phyloP scores from a whole-genome alignment of 2,113 vertebrate genomes.

The Xenus cinereus region DNA sequence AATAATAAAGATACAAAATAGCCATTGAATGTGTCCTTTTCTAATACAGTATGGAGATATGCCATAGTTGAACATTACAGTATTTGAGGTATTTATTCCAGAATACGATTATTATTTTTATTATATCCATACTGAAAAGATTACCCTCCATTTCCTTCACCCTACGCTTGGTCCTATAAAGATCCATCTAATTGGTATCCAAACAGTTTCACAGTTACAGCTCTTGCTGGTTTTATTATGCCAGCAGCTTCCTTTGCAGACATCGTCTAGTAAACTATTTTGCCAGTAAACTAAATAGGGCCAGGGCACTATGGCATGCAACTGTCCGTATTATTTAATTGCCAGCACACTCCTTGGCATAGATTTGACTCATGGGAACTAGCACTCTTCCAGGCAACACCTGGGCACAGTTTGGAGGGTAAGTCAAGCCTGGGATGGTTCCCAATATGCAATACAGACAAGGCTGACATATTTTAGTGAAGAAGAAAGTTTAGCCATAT shows the following conservation, averaged over 20 bases:
- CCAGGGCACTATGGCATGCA: background rate
- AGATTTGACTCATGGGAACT: background rate
- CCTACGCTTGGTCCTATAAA: background rate
- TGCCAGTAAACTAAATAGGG: background rate
- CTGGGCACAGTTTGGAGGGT: background rate
- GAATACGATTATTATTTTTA: background rate
- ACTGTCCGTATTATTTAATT: background rate
- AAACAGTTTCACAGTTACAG: background rate
- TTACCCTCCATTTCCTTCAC: background rate
- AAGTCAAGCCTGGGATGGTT: background rate
- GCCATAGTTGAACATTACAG: background rate
- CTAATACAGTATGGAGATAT: background rate
- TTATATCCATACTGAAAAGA: background rate
- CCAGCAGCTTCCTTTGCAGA: background rate
- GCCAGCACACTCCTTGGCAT: background rate
- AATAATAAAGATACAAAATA: background rate
- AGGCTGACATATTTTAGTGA: background rate
- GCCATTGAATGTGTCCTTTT: background rate
- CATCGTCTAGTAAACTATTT: background rate
- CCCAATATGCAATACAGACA: background rate
- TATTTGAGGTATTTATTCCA: background rate
- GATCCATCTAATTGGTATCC: background rate
- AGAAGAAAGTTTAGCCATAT: background rate
- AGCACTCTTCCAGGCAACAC: conserved; percentile 12
- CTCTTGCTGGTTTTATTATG: background rate